Evolutionary conservation across 2,797 vertebrate species (phyloP).

Genomic region (Manis pentadactyla): DNA sequence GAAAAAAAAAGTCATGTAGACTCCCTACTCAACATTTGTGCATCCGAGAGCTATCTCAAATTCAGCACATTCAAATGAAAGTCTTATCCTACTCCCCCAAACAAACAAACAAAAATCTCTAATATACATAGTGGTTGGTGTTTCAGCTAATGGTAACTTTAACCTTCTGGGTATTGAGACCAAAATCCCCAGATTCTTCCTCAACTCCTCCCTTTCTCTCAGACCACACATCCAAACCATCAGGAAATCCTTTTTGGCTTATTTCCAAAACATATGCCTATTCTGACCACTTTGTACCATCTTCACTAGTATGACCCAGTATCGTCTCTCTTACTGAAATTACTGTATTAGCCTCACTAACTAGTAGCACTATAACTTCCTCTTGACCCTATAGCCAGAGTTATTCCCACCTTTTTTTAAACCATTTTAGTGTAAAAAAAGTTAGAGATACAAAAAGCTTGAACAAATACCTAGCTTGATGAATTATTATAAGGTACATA

Average conservation of each 20-base stretch:
- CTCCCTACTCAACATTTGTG: background rate
- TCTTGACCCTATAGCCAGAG: background rate
- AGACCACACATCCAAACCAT: background rate
- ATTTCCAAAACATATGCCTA: background rate
- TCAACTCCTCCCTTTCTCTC: background rate
- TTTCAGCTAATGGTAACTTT: background rate
- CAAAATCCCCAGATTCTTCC: background rate
- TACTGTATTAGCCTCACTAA: background rate
- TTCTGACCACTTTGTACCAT: background rate
- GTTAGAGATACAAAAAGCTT: background rate
- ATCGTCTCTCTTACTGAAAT: background rate
- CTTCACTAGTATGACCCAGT: background rate
- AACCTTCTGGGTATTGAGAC: background rate
- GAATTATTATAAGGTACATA: background rate
- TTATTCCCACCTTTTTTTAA: background rate
- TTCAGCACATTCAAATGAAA: background rate
- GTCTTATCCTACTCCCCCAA: background rate
- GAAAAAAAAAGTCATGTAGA: background rate
- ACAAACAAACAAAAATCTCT: background rate
- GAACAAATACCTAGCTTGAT: background rate
- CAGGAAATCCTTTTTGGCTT: background rate
- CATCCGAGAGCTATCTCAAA: background rate
- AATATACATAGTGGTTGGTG: background rate
- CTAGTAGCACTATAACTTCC: background rate
- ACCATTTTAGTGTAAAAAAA: background rate